phyloP scores from a whole-genome alignment of 2,888 invertebrate genomes.

The Pheosia gnoma region DNA sequence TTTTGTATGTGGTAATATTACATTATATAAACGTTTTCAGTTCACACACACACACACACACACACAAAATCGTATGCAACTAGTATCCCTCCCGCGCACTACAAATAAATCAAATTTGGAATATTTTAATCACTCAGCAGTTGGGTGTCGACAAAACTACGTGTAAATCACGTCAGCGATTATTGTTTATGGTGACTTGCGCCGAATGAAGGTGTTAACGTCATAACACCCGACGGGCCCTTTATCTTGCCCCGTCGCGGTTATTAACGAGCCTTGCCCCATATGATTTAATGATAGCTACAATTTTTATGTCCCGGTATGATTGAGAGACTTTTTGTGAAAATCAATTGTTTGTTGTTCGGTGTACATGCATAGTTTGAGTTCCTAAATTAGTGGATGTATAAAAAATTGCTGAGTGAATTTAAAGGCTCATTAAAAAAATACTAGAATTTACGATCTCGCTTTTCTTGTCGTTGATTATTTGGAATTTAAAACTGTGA shows the following conservation, averaged over 20 bases:
- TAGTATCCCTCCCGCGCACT: not conserved
- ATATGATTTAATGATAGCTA: constrained; percentile 54
- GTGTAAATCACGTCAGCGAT: constrained; percentile 57
- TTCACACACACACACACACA: not conserved
- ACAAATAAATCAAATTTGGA: constrained; percentile 4
- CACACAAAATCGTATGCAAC: not conserved
- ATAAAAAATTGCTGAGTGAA: too few relatives aligned
- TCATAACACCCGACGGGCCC: constrained; percentile 57
- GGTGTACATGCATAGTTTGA: too few relatives aligned
- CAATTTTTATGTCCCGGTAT: constrained; percentile 7
- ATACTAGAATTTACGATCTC: too few relatives aligned
- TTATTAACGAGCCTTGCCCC: constrained; percentile 49
- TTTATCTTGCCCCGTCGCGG: constrained; percentile 46
- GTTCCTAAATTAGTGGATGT: not conserved
- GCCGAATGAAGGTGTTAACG: constrained; percentile 59
- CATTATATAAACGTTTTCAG: not conserved
- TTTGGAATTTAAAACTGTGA: too few relatives aligned
- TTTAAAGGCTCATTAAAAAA: too few relatives aligned
- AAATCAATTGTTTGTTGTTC: not conserved
- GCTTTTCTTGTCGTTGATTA: too few relatives aligned
- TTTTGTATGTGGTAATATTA: too few relatives aligned
- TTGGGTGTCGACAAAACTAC: constrained; percentile 27
- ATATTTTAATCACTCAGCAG: constrained; percentile 12
- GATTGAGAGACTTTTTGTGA: not conserved
- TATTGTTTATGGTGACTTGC: constrained; percentile 58